phyloP scores from a whole-genome alignment of 2,888 invertebrate genomes.

The Tachystola acroxantha region DNA sequence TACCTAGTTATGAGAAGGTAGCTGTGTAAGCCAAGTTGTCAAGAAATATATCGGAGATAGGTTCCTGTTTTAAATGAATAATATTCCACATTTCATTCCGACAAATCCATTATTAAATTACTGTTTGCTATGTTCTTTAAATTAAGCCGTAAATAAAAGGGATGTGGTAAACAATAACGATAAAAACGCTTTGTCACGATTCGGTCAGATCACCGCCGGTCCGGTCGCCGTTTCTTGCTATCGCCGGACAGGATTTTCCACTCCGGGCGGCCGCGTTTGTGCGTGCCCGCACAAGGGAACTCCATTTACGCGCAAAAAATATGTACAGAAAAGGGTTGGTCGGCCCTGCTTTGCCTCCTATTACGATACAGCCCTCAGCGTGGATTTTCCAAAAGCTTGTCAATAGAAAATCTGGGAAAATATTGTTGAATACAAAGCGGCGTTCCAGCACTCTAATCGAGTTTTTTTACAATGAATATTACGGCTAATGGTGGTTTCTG shows the following conservation, averaged over 20 bases:
- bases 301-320: constrained; percentile 66
- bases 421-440: too few relatives aligned
- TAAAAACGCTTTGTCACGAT: constrained; percentile 51
- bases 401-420: constrained; percentile 4
- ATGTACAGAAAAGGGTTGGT: constrained; percentile 36
- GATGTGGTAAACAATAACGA: constrained; percentile 28
- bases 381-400: constrained; percentile 1
- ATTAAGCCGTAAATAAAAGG: constrained; percentile 25
- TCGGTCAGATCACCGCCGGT: constrained; percentile 20
- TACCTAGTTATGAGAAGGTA: too few relatives aligned
- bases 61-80: too few relatives aligned
- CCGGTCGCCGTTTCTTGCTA: constrained; percentile 38
- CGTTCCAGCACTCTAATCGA: too few relatives aligned
- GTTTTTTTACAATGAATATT: too few relatives aligned
- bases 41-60: too few relatives aligned
- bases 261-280: constrained; percentile 50
- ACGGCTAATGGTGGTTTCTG: too few relatives aligned
- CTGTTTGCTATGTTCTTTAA: constrained; percentile 8
- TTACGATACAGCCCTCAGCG: background rate
- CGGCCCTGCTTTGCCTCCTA: constrained; percentile 1
- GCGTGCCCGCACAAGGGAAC: constrained; percentile 57
- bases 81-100: too few relatives aligned
- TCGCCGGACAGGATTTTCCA: constrained; percentile 52
- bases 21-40: too few relatives aligned
- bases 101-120: background rate